A percentile compares a stretch with the other conserved stretches of the same genome.
Conservation (phyloP, 2,797 vertebrate genomes). For the Anabacerthia variegaticeps region DNA sequence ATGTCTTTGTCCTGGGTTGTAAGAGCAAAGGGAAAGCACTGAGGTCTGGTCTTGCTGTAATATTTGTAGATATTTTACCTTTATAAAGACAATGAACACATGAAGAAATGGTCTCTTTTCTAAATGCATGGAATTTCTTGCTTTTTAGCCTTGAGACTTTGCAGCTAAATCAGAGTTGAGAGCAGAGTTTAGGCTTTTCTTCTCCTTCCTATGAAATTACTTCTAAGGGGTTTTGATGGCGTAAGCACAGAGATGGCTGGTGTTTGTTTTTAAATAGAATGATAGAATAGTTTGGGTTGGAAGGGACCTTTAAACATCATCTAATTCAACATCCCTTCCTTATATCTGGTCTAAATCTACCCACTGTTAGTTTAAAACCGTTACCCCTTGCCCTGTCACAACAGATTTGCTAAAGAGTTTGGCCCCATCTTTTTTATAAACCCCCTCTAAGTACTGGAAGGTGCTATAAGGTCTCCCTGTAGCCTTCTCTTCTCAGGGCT, state of each 20-base stretch:
- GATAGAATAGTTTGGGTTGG: neutral
- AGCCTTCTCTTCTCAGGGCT: neutral
- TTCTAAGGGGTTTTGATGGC: neutral
- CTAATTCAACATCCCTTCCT: neutral
- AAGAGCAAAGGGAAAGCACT: neutral
- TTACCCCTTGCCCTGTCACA: neutral
- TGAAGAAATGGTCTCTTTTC: neutral
- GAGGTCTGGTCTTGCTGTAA: neutral
- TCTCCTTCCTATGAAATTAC: neutral
- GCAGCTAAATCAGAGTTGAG: neutral
- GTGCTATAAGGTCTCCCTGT: neutral
- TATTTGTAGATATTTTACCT: neutral
- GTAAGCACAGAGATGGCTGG: neutral
- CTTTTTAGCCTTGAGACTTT: neutral
- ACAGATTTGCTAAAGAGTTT: neutral
- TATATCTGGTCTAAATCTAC: neutral
- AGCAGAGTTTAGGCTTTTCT: neutral
- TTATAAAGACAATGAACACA: neutral
- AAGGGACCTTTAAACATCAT: neutral
- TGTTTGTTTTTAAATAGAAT: neutral
- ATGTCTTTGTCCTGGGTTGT: neutral
- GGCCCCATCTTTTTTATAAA: neutral
- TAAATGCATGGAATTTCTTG: neutral
- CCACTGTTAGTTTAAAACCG: neutral
- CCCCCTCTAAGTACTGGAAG: neutral